These are phyloP conservation scores for Dilophus febrilis DNA, from an alignment of 2,888 invertebrate species.

Conservation along the genomic window DNA sequence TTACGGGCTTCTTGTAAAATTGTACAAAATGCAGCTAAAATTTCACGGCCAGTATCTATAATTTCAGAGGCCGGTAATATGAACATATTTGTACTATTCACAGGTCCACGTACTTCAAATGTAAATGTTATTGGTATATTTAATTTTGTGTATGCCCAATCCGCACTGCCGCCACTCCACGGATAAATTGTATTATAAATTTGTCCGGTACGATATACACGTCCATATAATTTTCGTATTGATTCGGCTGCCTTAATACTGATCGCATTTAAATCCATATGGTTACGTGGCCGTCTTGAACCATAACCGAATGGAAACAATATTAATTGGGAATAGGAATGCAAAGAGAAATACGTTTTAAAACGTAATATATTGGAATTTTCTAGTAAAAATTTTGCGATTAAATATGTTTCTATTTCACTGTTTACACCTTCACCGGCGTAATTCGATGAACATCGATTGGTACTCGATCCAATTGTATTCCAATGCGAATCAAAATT, in stretches of 20 bases:
- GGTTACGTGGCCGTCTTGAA: constrained; percentile 15
- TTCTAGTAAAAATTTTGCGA: constrained; percentile 20
- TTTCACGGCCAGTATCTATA: constrained; percentile 24
- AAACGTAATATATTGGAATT: constrained; percentile 24
- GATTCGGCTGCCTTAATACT: constrained; percentile 23
- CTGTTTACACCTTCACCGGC: constrained; percentile 41
- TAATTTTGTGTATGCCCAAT: constrained; percentile 23
- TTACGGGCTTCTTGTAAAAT: constrained; percentile 23
- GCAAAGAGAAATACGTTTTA: constrained; percentile 42
- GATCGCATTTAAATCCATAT: constrained; percentile 24
- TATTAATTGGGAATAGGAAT: constrained; percentile 49
- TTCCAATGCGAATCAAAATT: constrained; percentile 47
- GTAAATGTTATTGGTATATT: constrained; percentile 27
- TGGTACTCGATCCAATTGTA: constrained; percentile 32
- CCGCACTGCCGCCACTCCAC: constrained; percentile 15
- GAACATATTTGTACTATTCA: constrained; percentile 25
- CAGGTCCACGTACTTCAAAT: constrained; percentile 27
- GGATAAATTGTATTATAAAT: constrained; percentile 29
- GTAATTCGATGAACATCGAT: constrained; percentile 41
- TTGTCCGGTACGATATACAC: constrained; percentile 25
- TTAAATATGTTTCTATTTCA: constrained; percentile 36
- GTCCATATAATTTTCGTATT: constrained; percentile 16
- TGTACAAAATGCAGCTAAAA: constrained; percentile 23
- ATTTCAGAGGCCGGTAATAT: constrained; percentile 27
- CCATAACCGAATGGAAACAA: constrained; percentile 42